These are phyloP conservation scores for Mirza zaza DNA, from an alignment of 2,113 vertebrate genomes.

Conservation along the genomic window DNA sequence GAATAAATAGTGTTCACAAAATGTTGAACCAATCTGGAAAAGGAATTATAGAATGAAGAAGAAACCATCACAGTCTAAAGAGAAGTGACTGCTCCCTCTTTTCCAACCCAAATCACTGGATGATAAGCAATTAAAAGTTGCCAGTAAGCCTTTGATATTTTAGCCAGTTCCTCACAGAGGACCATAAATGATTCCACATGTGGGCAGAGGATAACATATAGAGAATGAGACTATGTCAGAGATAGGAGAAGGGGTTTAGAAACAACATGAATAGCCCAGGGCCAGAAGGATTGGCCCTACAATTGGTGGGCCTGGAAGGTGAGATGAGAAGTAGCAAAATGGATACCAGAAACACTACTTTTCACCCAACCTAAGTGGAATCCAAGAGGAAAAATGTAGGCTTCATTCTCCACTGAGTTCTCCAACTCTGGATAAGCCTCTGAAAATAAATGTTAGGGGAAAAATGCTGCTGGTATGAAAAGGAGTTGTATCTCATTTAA, in stretches of 20 bases:
- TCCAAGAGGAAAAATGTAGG: background rate
- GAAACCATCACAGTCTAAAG: background rate
- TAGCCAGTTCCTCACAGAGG: background rate
- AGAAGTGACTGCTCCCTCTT: background rate
- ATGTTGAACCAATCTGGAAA: background rate
- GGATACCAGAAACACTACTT: background rate
- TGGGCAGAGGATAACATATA: background rate
- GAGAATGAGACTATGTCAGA: background rate
- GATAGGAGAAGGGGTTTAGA: background rate
- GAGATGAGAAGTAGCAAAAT: background rate
- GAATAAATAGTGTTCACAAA: slow-evolving; percentile 39
- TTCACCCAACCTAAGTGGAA: background rate
- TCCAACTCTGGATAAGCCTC: background rate
- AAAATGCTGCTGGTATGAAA: background rate
- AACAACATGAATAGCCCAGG: background rate
- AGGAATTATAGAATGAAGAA: background rate
- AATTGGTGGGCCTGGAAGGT: background rate
- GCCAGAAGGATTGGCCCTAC: background rate
- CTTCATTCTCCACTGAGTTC: background rate
- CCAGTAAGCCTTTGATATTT: background rate
- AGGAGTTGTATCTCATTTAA: slow-evolving; percentile 23
- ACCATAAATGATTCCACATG: background rate
- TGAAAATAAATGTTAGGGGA: background rate
- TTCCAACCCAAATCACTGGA: background rate
- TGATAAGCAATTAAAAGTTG: background rate